These are phyloP conservation scores for Mimas tiliae DNA, from an alignment of 2,888 invertebrate genomes.

Conservation along the genomic window DNA sequence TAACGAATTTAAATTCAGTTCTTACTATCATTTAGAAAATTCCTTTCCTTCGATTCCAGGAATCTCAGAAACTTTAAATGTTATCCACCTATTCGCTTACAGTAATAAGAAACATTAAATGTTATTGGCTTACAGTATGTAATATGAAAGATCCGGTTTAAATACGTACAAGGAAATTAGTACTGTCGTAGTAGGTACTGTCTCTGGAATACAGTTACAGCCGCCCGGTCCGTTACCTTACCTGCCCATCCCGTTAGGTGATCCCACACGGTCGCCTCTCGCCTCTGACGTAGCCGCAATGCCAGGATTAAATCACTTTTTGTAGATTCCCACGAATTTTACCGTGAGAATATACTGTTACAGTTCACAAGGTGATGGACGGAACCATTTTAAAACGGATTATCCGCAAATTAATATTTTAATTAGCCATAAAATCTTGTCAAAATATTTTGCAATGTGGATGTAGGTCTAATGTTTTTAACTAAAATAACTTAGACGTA, in stretches of 20 bases:
- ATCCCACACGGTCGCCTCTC: slow-evolving; percentile 18
- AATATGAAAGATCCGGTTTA: too few species aligned
- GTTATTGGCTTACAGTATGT: too few species aligned
- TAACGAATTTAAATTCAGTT: too few species aligned
- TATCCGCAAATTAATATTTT: neutral
- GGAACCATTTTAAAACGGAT: neutral
- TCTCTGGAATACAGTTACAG: slow-evolving; percentile 16
- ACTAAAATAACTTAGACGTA: too few species aligned
- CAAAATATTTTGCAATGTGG: too few species aligned
- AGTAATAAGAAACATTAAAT: too few species aligned
- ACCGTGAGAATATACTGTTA: neutral
- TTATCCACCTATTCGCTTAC: too few species aligned
- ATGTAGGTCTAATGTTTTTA: too few species aligned
- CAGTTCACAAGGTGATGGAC: neutral
- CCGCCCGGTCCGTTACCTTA: slow-evolving; percentile 16
- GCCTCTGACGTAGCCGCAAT: neutral
- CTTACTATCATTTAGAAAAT: too few species aligned
- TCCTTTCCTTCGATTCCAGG: too few species aligned
- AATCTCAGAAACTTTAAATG: too few species aligned
- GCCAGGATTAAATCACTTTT: slow-evolving; percentile 8
- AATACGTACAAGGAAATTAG: neutral
- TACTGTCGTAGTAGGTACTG: neutral
- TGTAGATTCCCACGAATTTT: neutral
- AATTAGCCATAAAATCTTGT: too few species aligned
- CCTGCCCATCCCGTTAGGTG: slow-evolving; percentile 23